Percentiles rank a stretch among this genome's conserved stretches.
Evolutionary conservation across 2,888 invertebrate genomes (phyloP).

Genomic region (Ormyrus labotus): DNA sequence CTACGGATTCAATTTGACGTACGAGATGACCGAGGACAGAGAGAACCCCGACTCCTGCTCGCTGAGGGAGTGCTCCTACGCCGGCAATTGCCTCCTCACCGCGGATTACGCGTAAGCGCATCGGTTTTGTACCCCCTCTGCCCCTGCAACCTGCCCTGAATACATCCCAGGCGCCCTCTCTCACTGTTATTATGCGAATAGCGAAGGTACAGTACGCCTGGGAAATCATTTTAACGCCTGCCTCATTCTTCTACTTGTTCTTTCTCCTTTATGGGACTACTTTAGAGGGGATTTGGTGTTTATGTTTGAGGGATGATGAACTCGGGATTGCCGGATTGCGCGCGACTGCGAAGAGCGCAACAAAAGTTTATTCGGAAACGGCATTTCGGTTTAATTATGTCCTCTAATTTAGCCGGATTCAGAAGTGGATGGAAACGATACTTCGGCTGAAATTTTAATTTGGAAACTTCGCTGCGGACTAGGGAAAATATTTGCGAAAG

Average conservation of each 20-base stretch:
- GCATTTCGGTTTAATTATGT: not conserved
- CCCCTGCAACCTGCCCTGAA: too few species aligned
- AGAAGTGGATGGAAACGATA: not conserved
- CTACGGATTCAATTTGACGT: constrained; percentile 95
- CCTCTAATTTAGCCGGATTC: not conserved
- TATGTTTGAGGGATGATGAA: constrained; percentile 24
- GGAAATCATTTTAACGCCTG: constrained; percentile 3
- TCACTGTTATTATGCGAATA: too few species aligned
- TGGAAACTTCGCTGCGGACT: too few species aligned
- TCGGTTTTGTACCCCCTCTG: not conserved
- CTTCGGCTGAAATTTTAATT: not conserved
- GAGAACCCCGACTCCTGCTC: constrained; percentile 83
- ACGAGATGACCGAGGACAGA: constrained; percentile 82
- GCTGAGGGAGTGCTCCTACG: constrained; percentile 87
- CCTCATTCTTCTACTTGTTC: not conserved
- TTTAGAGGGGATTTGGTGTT: not conserved
- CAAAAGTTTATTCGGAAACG: not conserved
- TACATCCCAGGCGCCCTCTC: too few species aligned
- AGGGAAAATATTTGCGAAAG: too few species aligned
- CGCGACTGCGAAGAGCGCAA: not conserved
- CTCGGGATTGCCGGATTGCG: constrained; percentile 40
- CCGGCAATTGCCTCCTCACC: constrained; percentile 89
- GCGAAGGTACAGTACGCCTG: not conserved
- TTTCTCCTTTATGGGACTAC: not conserved
- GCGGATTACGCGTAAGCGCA: constrained; percentile 84